Evolutionary conservation across 2,888 invertebrate species (phyloP), one percentile per base, ranked within the genome.

Genomic region (Tetranychus piercei): DNA sequence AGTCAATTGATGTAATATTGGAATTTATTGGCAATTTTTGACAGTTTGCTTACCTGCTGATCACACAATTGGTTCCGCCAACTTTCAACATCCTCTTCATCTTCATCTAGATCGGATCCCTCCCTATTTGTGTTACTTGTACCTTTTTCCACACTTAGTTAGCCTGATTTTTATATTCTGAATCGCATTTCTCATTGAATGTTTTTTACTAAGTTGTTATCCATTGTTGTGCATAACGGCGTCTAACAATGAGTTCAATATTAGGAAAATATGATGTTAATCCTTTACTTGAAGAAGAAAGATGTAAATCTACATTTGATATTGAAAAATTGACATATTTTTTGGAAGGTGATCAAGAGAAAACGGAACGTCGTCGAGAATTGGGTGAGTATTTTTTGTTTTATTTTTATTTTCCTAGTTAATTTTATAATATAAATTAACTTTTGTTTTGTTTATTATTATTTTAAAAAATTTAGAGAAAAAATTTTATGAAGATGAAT

Each of bases 291-390:
- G 79, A 78, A 23, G 80, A 79, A 66, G 82, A 82, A 78, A 77
- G 82, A 74, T 78, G 79, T 11, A 79, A 80, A 20, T 80, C 80
- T 18, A 80, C 79, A 7, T 82, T 82, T 76, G 77, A 80, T 75
- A 77, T 87, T 1, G 82, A 84, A 75, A 92, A 93, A 83, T 84
- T 93, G 78, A 91, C 90, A 0, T 83, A 89, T 81, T 85, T 90
- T 78, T 85, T 91, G 78, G 90, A 90, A 83, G 92, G 92, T 7
- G 88, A 89, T n/a, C 83, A 83, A 74, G 86, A 88, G 74, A 89
- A 88, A 82, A 91, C 91, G 1, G 77, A 78, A 65, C 76, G 79
- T 79, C 87, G 91, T 78, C 88, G 86, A 78, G 84, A 85, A 79
- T 82, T 86, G 81, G 87, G 88, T 87, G 81, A 80, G 80, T 75